Evolutionary conservation across 1,140 invertebrate genomes (phyloP).

Genomic region (Drosophila sulfurigaster): DNA sequence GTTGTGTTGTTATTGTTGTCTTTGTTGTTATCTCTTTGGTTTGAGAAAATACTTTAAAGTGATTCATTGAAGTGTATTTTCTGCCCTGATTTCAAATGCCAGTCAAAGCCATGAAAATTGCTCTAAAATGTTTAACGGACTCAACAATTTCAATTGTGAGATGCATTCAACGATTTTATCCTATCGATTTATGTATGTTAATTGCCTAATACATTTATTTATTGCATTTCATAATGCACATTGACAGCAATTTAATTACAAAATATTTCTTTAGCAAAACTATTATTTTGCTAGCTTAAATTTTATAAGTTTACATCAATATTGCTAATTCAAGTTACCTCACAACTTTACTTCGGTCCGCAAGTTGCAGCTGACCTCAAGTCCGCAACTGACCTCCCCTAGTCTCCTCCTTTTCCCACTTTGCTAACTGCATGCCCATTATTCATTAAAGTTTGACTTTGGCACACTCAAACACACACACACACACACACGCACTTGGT

Average conservation of each 20-base stretch:
- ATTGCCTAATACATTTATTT: background rate
- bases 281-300: background rate
- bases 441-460: slow-evolving; percentile 63
- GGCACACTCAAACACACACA: slow-evolving; percentile 24
- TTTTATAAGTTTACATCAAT: background rate
- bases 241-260: background rate
- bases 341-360: slow-evolving; percentile 1
- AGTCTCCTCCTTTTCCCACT: background rate
- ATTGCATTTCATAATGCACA: background rate
- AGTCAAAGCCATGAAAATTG: background rate
- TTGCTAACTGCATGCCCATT: slow-evolving; percentile 39
- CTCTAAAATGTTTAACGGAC: background rate
- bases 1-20: slow-evolving; percentile 11
- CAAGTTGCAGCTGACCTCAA: slow-evolving; percentile 18
- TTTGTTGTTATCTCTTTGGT: background rate
- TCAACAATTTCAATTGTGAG: slow-evolving; percentile 7
- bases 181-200: background rate
- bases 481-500: slow-evolving; percentile 3
- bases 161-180: background rate
- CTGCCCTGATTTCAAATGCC: slow-evolving; percentile 24
- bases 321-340: background rate
- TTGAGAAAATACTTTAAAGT: slow-evolving; percentile 33
- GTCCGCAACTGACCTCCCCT: background rate
- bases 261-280: too few species aligned
- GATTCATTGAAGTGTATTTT: slow-evolving; percentile 42